phyloP scores from a whole-genome alignment of 2,113 vertebrate genomes.

The Pangasianodon hypophthalmus region DNA sequence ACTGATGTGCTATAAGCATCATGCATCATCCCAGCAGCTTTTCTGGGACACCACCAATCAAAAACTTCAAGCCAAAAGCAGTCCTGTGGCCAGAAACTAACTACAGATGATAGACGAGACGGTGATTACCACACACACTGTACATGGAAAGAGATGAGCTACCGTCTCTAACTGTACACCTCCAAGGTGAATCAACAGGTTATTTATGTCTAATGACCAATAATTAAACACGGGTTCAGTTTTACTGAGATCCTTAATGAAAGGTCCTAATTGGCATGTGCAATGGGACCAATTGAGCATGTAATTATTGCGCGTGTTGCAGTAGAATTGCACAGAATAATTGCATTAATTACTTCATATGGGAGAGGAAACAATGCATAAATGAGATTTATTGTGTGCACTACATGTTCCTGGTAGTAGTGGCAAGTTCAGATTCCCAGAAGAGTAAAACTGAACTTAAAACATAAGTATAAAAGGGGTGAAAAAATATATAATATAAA shows the following conservation, averaged over 20 bases:
- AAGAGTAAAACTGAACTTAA: not conserved
- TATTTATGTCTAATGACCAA: not conserved
- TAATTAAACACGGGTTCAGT: not conserved
- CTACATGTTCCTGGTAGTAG: not conserved
- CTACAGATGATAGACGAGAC: not conserved
- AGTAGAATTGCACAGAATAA: not conserved
- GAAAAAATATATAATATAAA: not conserved
- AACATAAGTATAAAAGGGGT: not conserved
- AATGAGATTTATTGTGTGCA: not conserved
- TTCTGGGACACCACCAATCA: not conserved
- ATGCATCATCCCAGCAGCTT: not conserved
- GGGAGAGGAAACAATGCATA: not conserved
- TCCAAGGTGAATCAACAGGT: not conserved
- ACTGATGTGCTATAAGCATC: not conserved
- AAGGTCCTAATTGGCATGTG: not conserved
- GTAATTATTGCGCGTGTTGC: not conserved
- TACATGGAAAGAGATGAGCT: not conserved
- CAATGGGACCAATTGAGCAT: not conserved
- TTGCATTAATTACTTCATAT: not conserved
- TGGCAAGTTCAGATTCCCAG: not conserved
- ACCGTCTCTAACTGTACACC: not conserved
- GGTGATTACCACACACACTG: not conserved
- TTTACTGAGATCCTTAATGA: not conserved
- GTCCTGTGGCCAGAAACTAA: not conserved
- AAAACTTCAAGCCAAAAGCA: not conserved